Percentiles rank a stretch among this genome's conserved stretches.
These are phyloP conservation scores for Fulmarus glacialis DNA, from an alignment of 2,113 vertebrate genomes.

Conservation along the genomic window DNA sequence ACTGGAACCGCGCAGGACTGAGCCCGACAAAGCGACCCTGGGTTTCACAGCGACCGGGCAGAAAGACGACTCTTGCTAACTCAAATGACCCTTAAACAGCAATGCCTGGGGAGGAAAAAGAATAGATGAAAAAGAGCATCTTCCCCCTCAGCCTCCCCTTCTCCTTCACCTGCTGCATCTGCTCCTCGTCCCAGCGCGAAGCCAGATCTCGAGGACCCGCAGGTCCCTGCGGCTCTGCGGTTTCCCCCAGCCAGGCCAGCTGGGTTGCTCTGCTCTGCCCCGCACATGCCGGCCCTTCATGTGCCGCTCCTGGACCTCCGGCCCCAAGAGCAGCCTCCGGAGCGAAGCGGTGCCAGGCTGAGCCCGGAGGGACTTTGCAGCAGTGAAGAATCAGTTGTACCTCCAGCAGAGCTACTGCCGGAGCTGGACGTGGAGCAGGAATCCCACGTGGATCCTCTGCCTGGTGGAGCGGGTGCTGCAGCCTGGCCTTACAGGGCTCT, in stretches of 20 bases:
- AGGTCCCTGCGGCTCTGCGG: neutral
- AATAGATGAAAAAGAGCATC: too few species aligned
- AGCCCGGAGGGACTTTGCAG: neutral
- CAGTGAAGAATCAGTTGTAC: neutral
- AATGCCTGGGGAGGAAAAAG: neutral
- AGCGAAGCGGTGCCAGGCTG: neutral
- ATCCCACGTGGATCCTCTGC: neutral
- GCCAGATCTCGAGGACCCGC: neutral
- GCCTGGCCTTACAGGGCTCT: neutral
- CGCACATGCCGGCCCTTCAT: fast-evolving
- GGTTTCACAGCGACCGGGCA: neutral
- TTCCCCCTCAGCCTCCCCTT: neutral
- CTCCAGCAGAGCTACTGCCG: neutral
- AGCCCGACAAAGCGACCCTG: neutral
- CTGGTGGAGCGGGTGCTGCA: neutral
- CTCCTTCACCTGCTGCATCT: neutral
- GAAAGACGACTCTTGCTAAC: neutral
- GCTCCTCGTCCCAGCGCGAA: neutral
- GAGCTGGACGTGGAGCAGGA: neutral
- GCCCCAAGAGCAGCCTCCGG: neutral
- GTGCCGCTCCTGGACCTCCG: neutral
- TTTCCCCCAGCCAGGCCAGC: neutral
- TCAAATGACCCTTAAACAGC: neutral
- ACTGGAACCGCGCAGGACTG: neutral
- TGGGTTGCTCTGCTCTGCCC: neutral